Evolutionary conservation across 2,113 vertebrate genomes (phyloP).

Genomic region (Onychostruthus taczanowskii): DNA sequence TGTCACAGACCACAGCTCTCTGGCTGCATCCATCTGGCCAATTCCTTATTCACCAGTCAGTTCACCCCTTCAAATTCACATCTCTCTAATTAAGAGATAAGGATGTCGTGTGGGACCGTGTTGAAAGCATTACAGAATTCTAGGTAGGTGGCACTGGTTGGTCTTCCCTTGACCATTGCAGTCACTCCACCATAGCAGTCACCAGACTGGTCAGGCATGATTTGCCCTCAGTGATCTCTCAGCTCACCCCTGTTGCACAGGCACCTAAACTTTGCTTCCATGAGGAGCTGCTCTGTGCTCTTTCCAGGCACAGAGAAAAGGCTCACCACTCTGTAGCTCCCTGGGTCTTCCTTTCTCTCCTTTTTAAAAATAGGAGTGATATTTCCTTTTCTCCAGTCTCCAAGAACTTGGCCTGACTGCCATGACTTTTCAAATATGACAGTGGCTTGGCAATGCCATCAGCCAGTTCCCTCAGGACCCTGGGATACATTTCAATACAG

Average conservation of each 20-base stretch:
- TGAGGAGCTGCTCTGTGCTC: background rate
- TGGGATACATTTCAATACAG: background rate
- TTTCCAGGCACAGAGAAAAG: background rate
- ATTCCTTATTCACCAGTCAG: background rate
- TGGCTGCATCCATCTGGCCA: background rate
- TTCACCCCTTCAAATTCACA: background rate
- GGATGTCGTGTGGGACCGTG: background rate
- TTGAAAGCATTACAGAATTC: background rate
- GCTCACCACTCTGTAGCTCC: background rate
- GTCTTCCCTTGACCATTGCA: background rate
- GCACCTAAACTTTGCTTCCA: background rate
- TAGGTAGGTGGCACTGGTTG: background rate
- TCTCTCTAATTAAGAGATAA: background rate
- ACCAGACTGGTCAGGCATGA: background rate
- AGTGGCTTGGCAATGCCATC: background rate
- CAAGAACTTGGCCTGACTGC: background rate
- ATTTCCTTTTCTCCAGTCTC: background rate
- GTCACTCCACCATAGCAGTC: background rate
- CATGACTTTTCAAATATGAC: background rate
- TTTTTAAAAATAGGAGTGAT: background rate
- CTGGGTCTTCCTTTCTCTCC: background rate
- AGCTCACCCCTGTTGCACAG: background rate
- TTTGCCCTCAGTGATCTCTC: too few species aligned
- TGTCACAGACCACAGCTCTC: background rate
- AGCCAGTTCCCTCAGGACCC: background rate